Evolutionary conservation across 2,113 vertebrate genomes (phyloP), one percentile per base, ranked within the genome.

Genomic region (Perca flavescens): DNA sequence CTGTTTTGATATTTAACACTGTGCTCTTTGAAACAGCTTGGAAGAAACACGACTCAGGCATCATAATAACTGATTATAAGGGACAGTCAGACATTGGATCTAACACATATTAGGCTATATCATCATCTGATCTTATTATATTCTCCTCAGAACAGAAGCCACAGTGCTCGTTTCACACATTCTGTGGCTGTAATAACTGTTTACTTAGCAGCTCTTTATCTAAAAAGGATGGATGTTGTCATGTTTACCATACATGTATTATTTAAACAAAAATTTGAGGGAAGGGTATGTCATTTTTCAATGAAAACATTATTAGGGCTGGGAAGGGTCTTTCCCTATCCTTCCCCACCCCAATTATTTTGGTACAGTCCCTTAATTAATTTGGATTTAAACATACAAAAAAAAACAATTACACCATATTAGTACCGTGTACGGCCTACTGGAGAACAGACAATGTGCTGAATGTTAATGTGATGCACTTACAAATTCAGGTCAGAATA

Each of bases 401-500:
- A 75, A 11, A 43, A 78, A 75, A 8, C 47, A 78, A 65, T 34
- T 2, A n/a, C 49, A 46, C 40, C 11, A 43, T 19, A 28, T 21
- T 6, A 2, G 6, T 28, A 43, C 36, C 16, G 25, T 36, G 50
- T 46, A 40, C 12, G 2, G 11, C 21, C 12, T 36, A 21, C 40
- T 28, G 6, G 17, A 19, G 36, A 57, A 47, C 0, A 40, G 1
- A 40, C 28, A 43, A 0, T 5, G 25, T 47, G 25, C 17, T 78
- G 79, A 63, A 84, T 54, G 10, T 69, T 75, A 64, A 77, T 64
- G 62, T 14, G 15, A 6, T 36, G 43, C 34, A 52, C n/a, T 46
- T 77, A 52, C 21, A 73, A 66, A 6, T 77, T 77, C 19, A 74
- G 74, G 47, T 76, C 75, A 85, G 58, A 75, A n/a, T 61, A 60